Evolutionary conservation across 2,113 vertebrate species (phyloP).

Genomic region (Fregata magnificens): DNA sequence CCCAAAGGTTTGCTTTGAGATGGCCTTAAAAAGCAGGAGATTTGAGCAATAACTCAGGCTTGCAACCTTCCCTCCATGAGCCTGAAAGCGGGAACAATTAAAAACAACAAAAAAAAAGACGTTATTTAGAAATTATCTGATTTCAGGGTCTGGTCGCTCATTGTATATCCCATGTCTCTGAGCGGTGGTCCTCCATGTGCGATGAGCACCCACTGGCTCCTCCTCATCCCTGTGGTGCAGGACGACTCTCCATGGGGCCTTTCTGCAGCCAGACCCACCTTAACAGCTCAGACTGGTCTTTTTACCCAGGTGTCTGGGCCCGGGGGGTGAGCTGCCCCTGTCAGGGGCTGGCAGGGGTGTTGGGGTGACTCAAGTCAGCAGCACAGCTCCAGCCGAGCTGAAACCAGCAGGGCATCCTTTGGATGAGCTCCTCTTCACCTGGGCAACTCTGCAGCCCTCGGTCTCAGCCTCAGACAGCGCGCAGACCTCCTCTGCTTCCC

Average conservation of each 20-base stretch:
- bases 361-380: neutral
- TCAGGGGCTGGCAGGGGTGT: neutral
- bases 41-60: neutral
- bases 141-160: neutral
- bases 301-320: neutral
- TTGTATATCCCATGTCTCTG: neutral
- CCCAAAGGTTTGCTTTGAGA: neutral
- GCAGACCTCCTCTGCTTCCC: neutral
- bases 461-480: rapidly evolving
- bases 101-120: neutral
- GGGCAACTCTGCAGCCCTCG: neutral
- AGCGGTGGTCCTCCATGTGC: neutral
- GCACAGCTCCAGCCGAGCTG: neutral
- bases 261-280: neutral
- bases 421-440: neutral
- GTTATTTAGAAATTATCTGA: neutral
- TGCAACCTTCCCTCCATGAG: neutral
- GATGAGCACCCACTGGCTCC: rapidly evolving
- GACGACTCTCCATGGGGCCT: rapidly evolving
- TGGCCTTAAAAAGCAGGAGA: neutral
- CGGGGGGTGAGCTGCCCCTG: neutral
- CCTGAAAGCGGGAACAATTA: neutral
- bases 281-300: neutral
- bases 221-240: neutral
- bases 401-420: neutral